phyloP scores from a whole-genome alignment of 1,140 invertebrate genomes.

The Pseudomyrmex dendroicus region DNA sequence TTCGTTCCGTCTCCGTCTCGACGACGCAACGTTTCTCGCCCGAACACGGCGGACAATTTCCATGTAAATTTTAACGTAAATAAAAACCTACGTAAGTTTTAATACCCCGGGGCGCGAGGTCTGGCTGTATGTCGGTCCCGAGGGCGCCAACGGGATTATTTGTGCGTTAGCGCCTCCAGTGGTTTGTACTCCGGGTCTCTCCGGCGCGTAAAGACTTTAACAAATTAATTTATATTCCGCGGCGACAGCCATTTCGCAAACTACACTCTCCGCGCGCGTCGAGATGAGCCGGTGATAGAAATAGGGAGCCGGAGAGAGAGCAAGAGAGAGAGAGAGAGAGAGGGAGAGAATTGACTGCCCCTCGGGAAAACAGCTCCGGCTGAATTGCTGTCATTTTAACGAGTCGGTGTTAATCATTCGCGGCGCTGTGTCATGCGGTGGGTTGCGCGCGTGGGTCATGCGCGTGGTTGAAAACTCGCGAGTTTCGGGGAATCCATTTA shows the following conservation, averaged over 20 bases:
- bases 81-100: slow-evolving; percentile 71
- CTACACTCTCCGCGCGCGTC: slow-evolving; percentile 28
- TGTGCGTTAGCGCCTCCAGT: slow-evolving; percentile 60
- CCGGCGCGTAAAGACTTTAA: slow-evolving; percentile 57
- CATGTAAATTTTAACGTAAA: slow-evolving; percentile 69
- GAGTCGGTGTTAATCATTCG: slow-evolving; percentile 54
- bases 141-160: slow-evolving; percentile 54
- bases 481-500: slow-evolving; percentile 19
- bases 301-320: no score
- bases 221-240: slow-evolving; percentile 72
- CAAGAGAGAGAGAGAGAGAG: no score
- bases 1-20: background rate
- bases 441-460: slow-evolving; percentile 15
- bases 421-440: slow-evolving; percentile 8
- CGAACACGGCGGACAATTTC: background rate
- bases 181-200: slow-evolving; percentile 5
- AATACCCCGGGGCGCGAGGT: slow-evolving; percentile 39
- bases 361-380: slow-evolving; percentile 52
- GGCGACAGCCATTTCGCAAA: slow-evolving; percentile 59
- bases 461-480: slow-evolving; percentile 15
- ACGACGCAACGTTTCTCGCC: background rate
- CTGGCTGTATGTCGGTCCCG: slow-evolving; percentile 39
- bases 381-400: slow-evolving; percentile 59
- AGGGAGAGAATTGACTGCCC: slow-evolving; percentile 23
- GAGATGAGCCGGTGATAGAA: background rate